Evolutionary conservation across 2,888 invertebrate species (phyloP).

Genomic region (Pomacea canaliculata): DNA sequence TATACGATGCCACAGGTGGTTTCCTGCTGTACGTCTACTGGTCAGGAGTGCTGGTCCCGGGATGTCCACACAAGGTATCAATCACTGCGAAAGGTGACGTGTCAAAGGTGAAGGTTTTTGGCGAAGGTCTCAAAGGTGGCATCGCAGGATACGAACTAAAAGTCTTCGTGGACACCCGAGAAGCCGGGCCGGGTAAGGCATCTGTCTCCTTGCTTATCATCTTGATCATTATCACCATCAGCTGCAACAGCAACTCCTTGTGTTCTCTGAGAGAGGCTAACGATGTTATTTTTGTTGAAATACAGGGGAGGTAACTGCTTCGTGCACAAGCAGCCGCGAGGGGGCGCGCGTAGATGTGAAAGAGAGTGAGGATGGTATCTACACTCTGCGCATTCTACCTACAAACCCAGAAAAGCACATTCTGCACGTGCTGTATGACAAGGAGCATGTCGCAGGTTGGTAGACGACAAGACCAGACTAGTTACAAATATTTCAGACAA

Average conservation of each 20-base stretch:
- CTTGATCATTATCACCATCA: no score
- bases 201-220: neutral
- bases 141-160: constrained; percentile 95
- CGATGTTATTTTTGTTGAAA: no score
- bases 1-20: constrained; percentile 56
- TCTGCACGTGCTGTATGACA: constrained; percentile 86
- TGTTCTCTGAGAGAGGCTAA: no score
- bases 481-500: no score
- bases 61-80: constrained; percentile 80
- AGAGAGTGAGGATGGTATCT: constrained; percentile 98
- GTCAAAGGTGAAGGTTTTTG: constrained; percentile 80
- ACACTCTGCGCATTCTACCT: constrained; percentile 89
- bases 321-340: constrained; percentile 91
- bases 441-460: constrained; percentile 72
- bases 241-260: no score
- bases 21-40: constrained; percentile 91
- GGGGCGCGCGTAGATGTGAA: constrained; percentile 96
- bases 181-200: constrained; percentile 79
- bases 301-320: constrained; percentile 90
- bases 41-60: constrained; percentile 82
- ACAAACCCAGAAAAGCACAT: constrained; percentile 95
- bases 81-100: constrained; percentile 63
- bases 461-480: neutral
- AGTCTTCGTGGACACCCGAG: constrained; percentile 94
- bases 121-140: constrained; percentile 92